Evolutionary conservation across 2,888 invertebrate genomes (phyloP).

Genomic region (Eubasilissa splendida): DNA sequence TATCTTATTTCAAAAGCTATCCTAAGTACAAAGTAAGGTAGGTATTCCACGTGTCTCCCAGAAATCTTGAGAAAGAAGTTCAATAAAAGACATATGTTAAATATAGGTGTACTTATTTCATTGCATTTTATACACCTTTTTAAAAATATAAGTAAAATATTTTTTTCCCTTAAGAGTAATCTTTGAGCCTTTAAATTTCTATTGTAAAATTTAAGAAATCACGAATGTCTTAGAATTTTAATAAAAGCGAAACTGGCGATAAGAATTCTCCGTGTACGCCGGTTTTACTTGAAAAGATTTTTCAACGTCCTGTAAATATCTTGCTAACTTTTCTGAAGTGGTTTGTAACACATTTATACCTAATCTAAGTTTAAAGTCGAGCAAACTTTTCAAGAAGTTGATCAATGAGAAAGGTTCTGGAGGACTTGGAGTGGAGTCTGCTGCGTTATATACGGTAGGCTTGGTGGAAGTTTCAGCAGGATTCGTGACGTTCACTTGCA

Average conservation of each 20-base stretch:
- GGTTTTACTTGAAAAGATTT: constrained; percentile 26
- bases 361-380: constrained; percentile 79
- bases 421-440: constrained; percentile 26
- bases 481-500: background rate
- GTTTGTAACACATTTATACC: constrained; percentile 79
- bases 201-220: background rate
- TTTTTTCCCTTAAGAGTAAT: background rate
- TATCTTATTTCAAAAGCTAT: too few relatives aligned
- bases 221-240: background rate
- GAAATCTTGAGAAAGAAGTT: too few relatives aligned
- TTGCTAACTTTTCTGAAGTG: constrained; percentile 78
- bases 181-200: background rate
- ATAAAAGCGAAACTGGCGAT: background rate
- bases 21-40: too few relatives aligned
- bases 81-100: too few relatives aligned
- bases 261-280: background rate
- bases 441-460: background rate
- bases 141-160: too few relatives aligned
- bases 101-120: too few relatives aligned
- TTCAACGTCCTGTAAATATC: constrained; percentile 68
- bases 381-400: constrained; percentile 75
- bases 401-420: constrained; percentile 69
- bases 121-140: too few relatives aligned
- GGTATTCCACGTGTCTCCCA: too few relatives aligned
- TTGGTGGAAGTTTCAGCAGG: constrained; percentile 34